Percentiles rank a stretch among this genome's conserved stretches.
These are phyloP conservation scores for Nesoenas mayeri DNA, from an alignment of 2,113 vertebrate genomes.

Conservation along the genomic window DNA sequence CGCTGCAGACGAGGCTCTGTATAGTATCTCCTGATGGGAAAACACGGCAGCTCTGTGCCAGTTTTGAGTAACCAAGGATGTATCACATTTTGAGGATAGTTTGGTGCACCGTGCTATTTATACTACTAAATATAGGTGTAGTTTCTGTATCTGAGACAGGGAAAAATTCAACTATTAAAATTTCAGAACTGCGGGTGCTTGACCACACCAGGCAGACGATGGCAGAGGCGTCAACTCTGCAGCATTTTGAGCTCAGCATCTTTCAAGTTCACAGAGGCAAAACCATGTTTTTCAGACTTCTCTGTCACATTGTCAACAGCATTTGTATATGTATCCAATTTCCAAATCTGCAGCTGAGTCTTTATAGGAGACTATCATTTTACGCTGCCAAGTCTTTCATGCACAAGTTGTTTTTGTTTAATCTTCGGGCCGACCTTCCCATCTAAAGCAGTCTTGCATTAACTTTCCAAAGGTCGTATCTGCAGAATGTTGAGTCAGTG, in stretches of 20 bases:
- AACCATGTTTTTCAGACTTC: not conserved
- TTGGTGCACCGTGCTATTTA: not conserved
- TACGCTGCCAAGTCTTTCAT: not conserved
- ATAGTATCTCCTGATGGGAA: fast-evolving
- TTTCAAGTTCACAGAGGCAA: not conserved
- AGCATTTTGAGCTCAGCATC: not conserved
- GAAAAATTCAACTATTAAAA: not conserved
- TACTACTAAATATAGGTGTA: not conserved
- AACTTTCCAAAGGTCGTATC: not conserved
- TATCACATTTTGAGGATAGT: not conserved
- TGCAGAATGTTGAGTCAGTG: not conserved
- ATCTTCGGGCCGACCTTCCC: not conserved
- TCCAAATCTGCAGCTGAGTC: not conserved
- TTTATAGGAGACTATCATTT: not conserved
- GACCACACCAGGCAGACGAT: too few relatives aligned
- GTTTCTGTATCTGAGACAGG: not conserved
- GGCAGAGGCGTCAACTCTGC: not conserved
- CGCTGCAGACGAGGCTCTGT: not conserved
- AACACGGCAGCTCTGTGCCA: not conserved
- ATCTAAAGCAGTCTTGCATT: not conserved
- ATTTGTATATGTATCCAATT: not conserved
- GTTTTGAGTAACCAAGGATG: not conserved
- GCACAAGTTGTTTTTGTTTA: not conserved
- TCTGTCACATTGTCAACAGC: not conserved
- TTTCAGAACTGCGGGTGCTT: not conserved